Conservation (phyloP, 1,140 invertebrate species). For the Pinna nobilis region DNA sequence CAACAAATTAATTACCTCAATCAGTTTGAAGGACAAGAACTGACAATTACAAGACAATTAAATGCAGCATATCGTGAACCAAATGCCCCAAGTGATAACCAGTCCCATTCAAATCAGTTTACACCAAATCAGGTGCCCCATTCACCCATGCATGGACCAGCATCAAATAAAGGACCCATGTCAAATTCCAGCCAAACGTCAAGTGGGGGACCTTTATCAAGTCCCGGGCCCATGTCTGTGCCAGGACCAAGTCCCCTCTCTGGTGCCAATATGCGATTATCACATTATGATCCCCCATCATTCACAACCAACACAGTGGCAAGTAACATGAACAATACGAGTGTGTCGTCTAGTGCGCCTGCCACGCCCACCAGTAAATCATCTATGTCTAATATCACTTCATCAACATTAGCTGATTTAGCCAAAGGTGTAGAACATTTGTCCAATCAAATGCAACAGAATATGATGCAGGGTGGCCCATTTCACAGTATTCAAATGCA, state of each 20-base stretch:
- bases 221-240: slow-evolving; percentile 56
- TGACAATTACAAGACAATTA: slow-evolving; percentile 97
- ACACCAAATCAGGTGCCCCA: slow-evolving; percentile 55
- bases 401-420: slow-evolving; percentile 72
- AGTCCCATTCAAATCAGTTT: slow-evolving; percentile 46
- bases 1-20: slow-evolving; percentile 97
- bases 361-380: slow-evolving; percentile 56
- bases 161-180: slow-evolving; percentile 65
- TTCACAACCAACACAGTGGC: slow-evolving; percentile 36
- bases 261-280: slow-evolving; percentile 66
- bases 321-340: slow-evolving; percentile 26
- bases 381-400: slow-evolving; percentile 73
- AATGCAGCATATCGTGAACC: slow-evolving; percentile 79
- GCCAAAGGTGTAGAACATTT: slow-evolving; percentile 74
- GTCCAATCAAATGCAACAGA: slow-evolving; percentile 73
- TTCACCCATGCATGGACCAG: slow-evolving; percentile 58
- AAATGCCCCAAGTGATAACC: slow-evolving; percentile 37
- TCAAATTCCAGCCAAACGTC: slow-evolving; percentile 69
- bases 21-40: slow-evolving; percentile 96
- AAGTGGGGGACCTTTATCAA: slow-evolving; percentile 62
- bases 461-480: slow-evolving; percentile 74
- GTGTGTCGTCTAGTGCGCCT: slow-evolving; percentile 48
- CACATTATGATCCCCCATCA: slow-evolving; percentile 67
- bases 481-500: slow-evolving; percentile 74
- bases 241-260: slow-evolving; percentile 58